Percentiles rank a stretch among this genome's conserved stretches.
Evolutionary conservation across 2,113 vertebrate genomes (phyloP).

Genomic region (Willisornis vidua): DNA sequence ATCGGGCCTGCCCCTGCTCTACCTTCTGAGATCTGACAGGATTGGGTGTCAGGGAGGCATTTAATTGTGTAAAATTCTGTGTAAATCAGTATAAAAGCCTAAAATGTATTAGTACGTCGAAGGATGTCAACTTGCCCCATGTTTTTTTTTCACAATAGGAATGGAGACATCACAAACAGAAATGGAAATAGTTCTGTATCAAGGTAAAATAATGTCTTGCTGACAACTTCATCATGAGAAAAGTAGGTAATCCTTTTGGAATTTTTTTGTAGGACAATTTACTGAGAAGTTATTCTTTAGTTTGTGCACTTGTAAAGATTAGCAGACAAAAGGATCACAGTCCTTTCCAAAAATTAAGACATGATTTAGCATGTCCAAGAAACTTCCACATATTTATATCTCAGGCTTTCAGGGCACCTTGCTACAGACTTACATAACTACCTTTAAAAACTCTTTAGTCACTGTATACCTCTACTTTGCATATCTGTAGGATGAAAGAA

Average conservation of each 20-base stretch:
- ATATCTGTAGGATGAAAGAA: background rate
- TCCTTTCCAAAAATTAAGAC: background rate
- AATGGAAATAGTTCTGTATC: background rate
- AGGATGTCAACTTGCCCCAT: background rate
- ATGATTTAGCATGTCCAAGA: background rate
- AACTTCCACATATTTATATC: background rate
- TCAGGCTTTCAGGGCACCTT: background rate
- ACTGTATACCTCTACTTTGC: background rate
- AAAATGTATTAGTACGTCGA: background rate
- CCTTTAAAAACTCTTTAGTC: background rate
- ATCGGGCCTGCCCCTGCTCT: too few relatives aligned
- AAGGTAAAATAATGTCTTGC: background rate
- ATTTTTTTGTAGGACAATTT: background rate
- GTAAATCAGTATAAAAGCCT: background rate
- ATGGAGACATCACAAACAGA: background rate
- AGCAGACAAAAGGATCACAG: background rate
- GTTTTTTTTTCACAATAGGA: background rate
- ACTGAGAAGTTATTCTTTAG: background rate
- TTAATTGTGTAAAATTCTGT: too few relatives aligned
- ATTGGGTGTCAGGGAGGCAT: too few relatives aligned
- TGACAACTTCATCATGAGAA: background rate
- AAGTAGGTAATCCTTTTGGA: background rate
- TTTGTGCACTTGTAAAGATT: background rate
- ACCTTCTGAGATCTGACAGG: too few relatives aligned
- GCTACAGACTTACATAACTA: background rate